phyloP scores from a whole-genome alignment of 53 echinoderm and acorn worm genomes.

The Paelopatides confundens region DNA sequence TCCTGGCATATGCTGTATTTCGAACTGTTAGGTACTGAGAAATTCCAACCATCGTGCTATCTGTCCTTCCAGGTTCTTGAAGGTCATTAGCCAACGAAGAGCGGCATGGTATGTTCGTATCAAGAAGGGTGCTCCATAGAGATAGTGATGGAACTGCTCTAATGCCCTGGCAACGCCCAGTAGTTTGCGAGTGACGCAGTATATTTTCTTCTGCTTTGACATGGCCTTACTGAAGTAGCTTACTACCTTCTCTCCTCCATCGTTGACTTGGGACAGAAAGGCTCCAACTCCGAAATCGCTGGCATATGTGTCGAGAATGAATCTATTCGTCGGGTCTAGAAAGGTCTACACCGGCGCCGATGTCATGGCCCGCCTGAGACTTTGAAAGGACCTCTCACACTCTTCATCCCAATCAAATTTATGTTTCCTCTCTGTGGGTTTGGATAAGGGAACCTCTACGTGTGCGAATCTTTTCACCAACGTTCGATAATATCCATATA shows the following conservation, averaged over 20 bases:
- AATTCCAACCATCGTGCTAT: conserved; percentile 55
- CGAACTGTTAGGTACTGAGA: too few relatives aligned
- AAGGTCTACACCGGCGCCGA: conserved; percentile 61
- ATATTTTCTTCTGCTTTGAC: conserved; percentile 37
- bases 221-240: too few relatives aligned
- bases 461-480: too few relatives aligned
- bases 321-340: conserved; percentile 2
- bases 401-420: conserved; percentile 60
- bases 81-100: conserved; percentile 43
- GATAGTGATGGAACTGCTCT: conserved; percentile 59
- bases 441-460: conserved; percentile 66
- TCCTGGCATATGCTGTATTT: conserved; percentile 28
- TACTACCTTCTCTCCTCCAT: conserved; percentile 55
- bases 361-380: conserved; percentile 58
- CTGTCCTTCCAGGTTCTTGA: too few relatives aligned
- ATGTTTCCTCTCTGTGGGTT: too few relatives aligned
- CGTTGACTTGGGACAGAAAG: conserved; percentile 57
- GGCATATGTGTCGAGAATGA: conserved; percentile 66
- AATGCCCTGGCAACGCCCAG: conserved; percentile 31
- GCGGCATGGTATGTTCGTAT: conserved; percentile 47
- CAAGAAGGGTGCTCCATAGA: too few relatives aligned
- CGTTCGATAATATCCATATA: too few relatives aligned
- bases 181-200: conserved; percentile 56
- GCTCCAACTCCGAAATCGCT: conserved; percentile 56
- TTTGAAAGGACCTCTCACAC: conserved; percentile 47